Conservation (phyloP, 2,113 vertebrate genomes). For the Carassius carassius region DNA sequence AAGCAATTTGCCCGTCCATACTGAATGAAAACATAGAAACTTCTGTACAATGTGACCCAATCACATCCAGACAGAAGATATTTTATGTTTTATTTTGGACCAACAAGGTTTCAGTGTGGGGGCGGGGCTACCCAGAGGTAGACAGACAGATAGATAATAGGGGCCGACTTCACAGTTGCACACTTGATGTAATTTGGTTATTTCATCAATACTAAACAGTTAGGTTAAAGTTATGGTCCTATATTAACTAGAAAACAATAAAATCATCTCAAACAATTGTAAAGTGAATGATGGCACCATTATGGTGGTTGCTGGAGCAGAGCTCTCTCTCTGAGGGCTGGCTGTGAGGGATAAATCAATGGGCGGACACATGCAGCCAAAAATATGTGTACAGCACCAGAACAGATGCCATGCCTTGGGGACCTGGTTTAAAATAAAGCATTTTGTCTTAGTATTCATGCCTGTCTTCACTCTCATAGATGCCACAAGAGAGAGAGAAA, state of each 20-base stretch:
- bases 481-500: neutral
- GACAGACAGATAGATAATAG: neutral
- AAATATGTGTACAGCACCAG: constrained; percentile 13
- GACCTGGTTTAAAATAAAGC: constrained; percentile 45
- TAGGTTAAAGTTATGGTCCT: neutral
- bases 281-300: neutral
- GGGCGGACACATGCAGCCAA: constrained; percentile 60
- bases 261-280: neutral
- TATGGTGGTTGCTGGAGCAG: constrained; percentile 15
- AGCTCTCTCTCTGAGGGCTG: constrained; percentile 6
- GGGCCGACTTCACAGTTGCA: no score
- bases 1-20: neutral
- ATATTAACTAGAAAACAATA: neutral
- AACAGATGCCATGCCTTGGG: neutral
- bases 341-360: constrained; percentile 55
- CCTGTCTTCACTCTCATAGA: constrained; percentile 27
- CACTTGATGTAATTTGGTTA: neutral
- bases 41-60: neutral
- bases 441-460: constrained; percentile 52
- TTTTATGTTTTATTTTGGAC: neutral
- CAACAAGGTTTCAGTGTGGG: neutral
- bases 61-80: neutral
- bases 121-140: neutral
- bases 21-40: neutral
- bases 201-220: constrained; percentile 17